A percentile compares a stretch with the other conserved stretches of the same genome.
These are phyloP conservation scores for Clarias fuscus DNA, from an alignment of 2,797 vertebrate genomes.

Conservation along the genomic window DNA sequence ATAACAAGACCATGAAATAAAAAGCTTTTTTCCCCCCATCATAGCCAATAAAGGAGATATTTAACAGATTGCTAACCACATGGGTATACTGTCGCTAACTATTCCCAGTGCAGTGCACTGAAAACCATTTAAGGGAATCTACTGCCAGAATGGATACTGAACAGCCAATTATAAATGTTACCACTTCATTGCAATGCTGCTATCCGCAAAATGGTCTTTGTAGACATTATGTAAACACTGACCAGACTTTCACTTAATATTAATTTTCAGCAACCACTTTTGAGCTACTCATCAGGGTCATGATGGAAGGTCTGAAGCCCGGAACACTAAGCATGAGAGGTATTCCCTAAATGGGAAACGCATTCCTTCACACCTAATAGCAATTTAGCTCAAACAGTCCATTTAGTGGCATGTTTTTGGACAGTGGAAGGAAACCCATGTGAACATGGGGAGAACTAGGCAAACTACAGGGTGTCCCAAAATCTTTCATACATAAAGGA, in stretches of 20 bases:
- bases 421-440: background rate
- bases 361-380: background rate
- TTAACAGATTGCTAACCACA: conserved; percentile 38
- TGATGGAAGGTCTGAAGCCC: background rate
- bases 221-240: conserved; percentile 35
- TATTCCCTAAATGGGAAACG: background rate
- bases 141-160: conserved; percentile 23
- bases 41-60: conserved; percentile 38
- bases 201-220: conserved; percentile 22
- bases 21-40: background rate
- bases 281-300: background rate
- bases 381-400: background rate
- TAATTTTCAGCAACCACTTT: background rate
- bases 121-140: conserved; percentile 37
- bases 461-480: background rate
- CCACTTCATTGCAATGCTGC: conserved; percentile 34
- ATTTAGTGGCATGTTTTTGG: background rate
- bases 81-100: conserved; percentile 17
- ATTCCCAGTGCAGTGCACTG: conserved; percentile 31
- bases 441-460: background rate
- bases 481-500: no score
- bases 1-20: conserved; percentile 3
- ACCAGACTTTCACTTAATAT: conserved; percentile 34
- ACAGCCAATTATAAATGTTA: conserved; percentile 42
- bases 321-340: background rate